These are phyloP conservation scores for Thermophis baileyi DNA, from an alignment of 2,113 vertebrate genomes.

Conservation along the genomic window DNA sequence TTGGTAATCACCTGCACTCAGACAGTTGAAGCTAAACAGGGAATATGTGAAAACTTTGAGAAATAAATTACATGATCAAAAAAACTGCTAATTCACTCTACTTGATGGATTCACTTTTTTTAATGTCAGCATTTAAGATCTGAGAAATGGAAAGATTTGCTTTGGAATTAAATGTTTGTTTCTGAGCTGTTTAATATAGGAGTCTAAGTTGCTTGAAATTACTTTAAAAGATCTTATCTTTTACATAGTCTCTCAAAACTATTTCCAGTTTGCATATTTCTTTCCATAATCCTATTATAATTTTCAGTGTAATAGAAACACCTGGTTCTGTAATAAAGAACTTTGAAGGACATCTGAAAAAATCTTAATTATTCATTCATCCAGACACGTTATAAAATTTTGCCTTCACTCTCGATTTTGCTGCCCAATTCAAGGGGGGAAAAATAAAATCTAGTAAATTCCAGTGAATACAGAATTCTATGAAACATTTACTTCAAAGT, in stretches of 20 bases:
- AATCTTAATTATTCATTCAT: not conserved
- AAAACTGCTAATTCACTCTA: not conserved
- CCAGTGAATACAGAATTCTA: too few species aligned
- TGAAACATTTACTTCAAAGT: not conserved
- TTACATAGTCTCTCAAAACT: not conserved
- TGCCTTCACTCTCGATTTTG: not conserved
- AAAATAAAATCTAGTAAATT: not conserved
- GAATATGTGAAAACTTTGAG: not conserved
- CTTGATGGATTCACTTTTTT: not conserved
- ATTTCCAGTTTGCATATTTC: not conserved
- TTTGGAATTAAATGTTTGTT: not conserved
- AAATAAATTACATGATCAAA: not conserved
- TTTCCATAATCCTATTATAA: not conserved
- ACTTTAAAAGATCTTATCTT: not conserved
- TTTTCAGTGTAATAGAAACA: not conserved
- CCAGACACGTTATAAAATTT: not conserved
- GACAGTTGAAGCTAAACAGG: not conserved
- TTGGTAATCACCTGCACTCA: not conserved
- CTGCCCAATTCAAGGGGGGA: not conserved
- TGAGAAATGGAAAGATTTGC: not conserved
- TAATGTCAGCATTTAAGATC: not conserved
- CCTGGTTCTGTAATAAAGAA: not conserved
- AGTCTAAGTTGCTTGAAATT: not conserved
- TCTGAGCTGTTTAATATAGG: not conserved
- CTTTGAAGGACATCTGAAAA: not conserved